Conservation (phyloP, 1,140 invertebrate genomes). For the Cecropterus lyciades region DNA sequence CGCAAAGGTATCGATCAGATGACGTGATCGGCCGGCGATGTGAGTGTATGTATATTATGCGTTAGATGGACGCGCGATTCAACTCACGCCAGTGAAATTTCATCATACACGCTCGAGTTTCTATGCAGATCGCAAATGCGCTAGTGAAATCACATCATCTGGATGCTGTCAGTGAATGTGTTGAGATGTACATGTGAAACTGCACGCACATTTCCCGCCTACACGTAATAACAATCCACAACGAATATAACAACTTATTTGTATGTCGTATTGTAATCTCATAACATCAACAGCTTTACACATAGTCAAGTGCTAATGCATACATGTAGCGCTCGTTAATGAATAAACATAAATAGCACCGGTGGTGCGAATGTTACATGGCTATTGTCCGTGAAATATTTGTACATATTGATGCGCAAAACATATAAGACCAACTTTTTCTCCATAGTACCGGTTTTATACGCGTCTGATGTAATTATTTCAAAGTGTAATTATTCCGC, state of each 20-base stretch:
- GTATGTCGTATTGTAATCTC: constrained; percentile 4
- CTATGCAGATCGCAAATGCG: constrained; percentile 39
- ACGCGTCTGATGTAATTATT: constrained; percentile 18
- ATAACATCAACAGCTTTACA: constrained; percentile 7
- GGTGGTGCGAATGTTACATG: constrained; percentile 6
- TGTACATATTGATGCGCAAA: constrained; percentile 28
- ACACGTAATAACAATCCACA: not conserved
- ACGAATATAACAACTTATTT: not conserved
- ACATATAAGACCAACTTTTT: constrained; percentile 10
- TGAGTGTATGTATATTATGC: constrained; percentile 36
- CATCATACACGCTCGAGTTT: constrained; percentile 42
- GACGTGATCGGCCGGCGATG: constrained; percentile 50
- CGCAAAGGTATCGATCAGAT: constrained; percentile 48
- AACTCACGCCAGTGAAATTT: constrained; percentile 40
- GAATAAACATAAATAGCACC: constrained; percentile 4
- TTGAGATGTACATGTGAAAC: constrained; percentile 30
- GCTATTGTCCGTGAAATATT: constrained; percentile 15
- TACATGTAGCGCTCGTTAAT: constrained; percentile 14
- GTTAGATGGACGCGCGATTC: constrained; percentile 22
- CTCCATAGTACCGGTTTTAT: constrained; percentile 8
- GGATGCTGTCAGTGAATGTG: constrained; percentile 43
- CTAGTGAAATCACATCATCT: constrained; percentile 53
- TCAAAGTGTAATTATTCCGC: constrained; percentile 18
- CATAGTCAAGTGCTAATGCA: constrained; percentile 10
- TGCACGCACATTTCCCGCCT: constrained; percentile 21